These are phyloP conservation scores for Patiria pectinifera DNA, from an alignment of 53 echinoderm and acorn worm genomes.

Conservation along the genomic window DNA sequence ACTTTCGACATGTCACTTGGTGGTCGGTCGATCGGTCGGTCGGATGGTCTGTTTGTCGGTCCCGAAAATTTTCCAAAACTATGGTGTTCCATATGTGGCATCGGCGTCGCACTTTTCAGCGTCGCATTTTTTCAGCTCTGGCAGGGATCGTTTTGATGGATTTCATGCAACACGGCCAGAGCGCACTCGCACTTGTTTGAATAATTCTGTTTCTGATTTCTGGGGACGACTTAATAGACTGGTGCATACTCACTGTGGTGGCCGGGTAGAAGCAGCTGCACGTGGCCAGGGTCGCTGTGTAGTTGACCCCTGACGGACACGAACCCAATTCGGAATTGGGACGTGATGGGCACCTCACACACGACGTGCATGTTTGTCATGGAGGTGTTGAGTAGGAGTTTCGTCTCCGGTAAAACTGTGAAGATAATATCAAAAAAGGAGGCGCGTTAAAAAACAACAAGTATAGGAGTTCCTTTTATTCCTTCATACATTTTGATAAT, in stretches of 20 bases:
- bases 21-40: too few species aligned
- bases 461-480: background rate
- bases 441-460: background rate
- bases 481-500: too few species aligned
- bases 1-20: too few species aligned
- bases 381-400: slow-evolving; percentile 35
- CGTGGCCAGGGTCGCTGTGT: slow-evolving; percentile 23
- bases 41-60: too few species aligned
- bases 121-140: too few species aligned
- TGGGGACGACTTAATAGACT: background rate
- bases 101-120: too few species aligned
- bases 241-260: slow-evolving; percentile 20
- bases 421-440: background rate
- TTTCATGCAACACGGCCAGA: too few species aligned
- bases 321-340: slow-evolving; percentile 49
- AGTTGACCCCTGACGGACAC: slow-evolving; percentile 33
- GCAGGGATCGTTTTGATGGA: too few species aligned
- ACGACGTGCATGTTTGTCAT: slow-evolving; percentile 44
- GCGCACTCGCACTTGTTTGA: too few species aligned
- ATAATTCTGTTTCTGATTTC: background rate
- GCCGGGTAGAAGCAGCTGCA: slow-evolving; percentile 23
- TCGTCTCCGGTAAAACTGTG: slow-evolving; percentile 37
- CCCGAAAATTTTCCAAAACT: too few species aligned
- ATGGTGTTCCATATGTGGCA: too few species aligned
- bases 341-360: slow-evolving; percentile 30